Evolutionary conservation across 2,888 invertebrate genomes (phyloP), one percentile per base, ranked within the genome.

Genomic region (Nomada fabriciana): DNA sequence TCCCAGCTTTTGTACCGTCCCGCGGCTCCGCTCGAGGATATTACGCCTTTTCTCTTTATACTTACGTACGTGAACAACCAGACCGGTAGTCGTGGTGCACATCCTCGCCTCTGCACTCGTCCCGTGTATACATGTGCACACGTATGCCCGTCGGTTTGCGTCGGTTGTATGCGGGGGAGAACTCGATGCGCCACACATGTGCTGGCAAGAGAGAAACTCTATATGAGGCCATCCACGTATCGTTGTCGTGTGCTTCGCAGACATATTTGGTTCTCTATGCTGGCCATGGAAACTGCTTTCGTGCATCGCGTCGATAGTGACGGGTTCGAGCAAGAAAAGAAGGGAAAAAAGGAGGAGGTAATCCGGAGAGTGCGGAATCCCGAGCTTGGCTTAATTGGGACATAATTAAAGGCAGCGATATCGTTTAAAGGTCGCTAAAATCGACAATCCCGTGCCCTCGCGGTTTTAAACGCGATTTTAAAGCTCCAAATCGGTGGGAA

Each of bases 1-100:
- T 93, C 89, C 90, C 91, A 91, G 91, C 90, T 91, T 91, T 91
- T 90, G 88, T 90, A 86, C 88, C 85, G 88, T 88, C 86, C 84
- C 86, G 86, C 85, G 86, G 87, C 86, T 80, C 76, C 80, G 75
- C 69, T 78, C 42, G 67, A 86, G 76, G 82, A 82, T 86, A 86
- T 86, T 86, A 82, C 84, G 86, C 86, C 80, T 84, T 77, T 86
- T 73, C 86, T 76, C 77, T 84, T 80, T 80, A 73, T 73, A 73
- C 68, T 36, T 74, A 78, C 59, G 69, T 70, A 78, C 77, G 71
- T 60, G 78, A 82, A 80, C 83, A 60, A 75, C 70, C 70, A 52
- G 70, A 61, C 59, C 78, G 78, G 83, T 77, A 83, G 84, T 80
- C 83, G 74, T 55, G 23, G 82, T 43, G 84, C 65, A 25, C 73